Conservation (phyloP, 1,140 invertebrate species). For the Calephelis nemesis region DNA sequence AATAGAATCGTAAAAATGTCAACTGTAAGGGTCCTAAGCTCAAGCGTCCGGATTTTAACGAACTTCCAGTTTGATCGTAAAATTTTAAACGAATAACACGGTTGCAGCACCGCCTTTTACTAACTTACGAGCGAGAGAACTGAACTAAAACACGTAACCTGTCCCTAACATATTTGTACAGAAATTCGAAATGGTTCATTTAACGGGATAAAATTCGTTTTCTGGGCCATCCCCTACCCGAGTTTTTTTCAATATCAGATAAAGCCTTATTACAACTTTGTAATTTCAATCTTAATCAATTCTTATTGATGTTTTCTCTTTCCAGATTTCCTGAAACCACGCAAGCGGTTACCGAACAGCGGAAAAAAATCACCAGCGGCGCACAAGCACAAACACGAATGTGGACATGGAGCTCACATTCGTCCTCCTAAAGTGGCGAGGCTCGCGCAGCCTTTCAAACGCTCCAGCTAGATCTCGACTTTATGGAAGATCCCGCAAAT, state of each 20-base stretch:
- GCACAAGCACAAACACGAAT: slow-evolving; percentile 62
- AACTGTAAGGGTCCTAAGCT: slow-evolving; percentile 41
- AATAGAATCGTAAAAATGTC: slow-evolving; percentile 68
- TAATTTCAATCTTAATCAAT: background rate
- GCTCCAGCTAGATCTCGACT: slow-evolving; percentile 55
- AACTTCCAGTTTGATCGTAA: slow-evolving; percentile 57
- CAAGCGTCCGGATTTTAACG: slow-evolving; percentile 44
- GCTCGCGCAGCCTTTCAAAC: slow-evolving; percentile 61
- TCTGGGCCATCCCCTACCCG: too few relatives aligned
- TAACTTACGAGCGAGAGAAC: slow-evolving; percentile 43
- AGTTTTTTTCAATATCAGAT: too few relatives aligned
- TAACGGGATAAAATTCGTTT: background rate
- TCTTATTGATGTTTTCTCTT: slow-evolving; percentile 30
- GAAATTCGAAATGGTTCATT: background rate
- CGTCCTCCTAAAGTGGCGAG: slow-evolving; percentile 69
- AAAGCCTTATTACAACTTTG: too few relatives aligned
- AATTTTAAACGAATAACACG: slow-evolving; percentile 47
- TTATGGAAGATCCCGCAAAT: slow-evolving; percentile 22
- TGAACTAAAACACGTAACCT: slow-evolving; percentile 8
- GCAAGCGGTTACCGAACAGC: slow-evolving; percentile 61
- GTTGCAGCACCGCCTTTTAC: slow-evolving; percentile 39
- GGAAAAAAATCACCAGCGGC: slow-evolving; percentile 68
- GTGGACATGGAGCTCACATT: slow-evolving; percentile 61
- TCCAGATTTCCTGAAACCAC: slow-evolving; percentile 75
- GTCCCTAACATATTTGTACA: slow-evolving; percentile 2